Evolutionary conservation across 1,140 invertebrate species (phyloP), one percentile per base, ranked within the genome.

Genomic region (Drosophila melanica): DNA sequence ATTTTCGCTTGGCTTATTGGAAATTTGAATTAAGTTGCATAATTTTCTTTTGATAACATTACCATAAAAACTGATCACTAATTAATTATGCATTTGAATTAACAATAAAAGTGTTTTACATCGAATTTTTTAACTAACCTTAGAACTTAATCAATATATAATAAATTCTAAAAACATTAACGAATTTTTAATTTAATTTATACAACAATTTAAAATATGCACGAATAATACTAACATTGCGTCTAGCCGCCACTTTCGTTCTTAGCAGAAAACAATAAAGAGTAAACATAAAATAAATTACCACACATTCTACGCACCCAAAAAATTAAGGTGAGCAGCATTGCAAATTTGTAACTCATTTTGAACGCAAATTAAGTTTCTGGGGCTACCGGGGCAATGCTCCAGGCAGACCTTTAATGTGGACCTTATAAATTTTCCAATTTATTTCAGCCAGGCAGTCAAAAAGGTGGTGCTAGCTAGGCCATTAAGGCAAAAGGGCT

Each of bases 261-360:
- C 53, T 77, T 77, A 73, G 35, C 23, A 41, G 45, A 67, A 42
- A 69, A 67, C 27, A 54, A 57, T 20, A 63, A 55, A 37, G 30
- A 63, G 20, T 39, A 58, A 47, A 47, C 41, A 58, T 62, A 62
- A 68, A 65, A 68, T 68, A 85, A 85, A 86, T 85, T 71, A 66
- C 65, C 57, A 64, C 63, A 79, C 68, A 84, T 79, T 85, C 77
- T 79, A 66, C 75, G 51, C 47, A 60, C n/a, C n/a, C 30, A 73
- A 66, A 63, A 66, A 72, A 48, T 27, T 67, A 66, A 67, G 63
- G 74, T 60, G 51, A 57, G 54, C 18, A 57, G 54, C 18, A 41
- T 57, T 72, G 62, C 44, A 72, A 85, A 85, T 86, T 85, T 86
- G 74, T 81, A 86, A 77, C 74, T 81, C 74, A 86, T 77, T 86